phyloP scores from a whole-genome alignment of 2,888 invertebrate genomes.

The Agriopis marginaria region DNA sequence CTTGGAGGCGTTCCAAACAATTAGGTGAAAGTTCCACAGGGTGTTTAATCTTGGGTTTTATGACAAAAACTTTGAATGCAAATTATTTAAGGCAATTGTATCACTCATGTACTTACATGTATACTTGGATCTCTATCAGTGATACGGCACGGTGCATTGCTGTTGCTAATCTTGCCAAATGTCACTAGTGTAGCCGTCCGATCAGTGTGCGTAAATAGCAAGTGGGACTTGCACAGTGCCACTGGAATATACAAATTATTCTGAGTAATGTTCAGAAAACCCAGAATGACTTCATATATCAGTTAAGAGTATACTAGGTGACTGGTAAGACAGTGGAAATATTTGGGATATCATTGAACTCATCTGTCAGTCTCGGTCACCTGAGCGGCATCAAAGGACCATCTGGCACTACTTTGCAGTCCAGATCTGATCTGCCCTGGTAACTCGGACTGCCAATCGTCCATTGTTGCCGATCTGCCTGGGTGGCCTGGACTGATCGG shows the following conservation, averaged over 20 bases:
- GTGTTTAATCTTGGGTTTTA: not conserved
- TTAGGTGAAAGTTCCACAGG: too few relatives aligned
- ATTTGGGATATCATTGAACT: too few relatives aligned
- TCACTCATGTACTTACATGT: slow-evolving; percentile 78
- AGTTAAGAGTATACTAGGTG: too few relatives aligned
- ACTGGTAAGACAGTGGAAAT: too few relatives aligned
- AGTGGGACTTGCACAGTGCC: slow-evolving; percentile 88
- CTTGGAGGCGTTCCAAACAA: too few relatives aligned
- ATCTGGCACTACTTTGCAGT: too few relatives aligned
- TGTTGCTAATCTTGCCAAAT: slow-evolving; percentile 85
- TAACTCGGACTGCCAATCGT: too few relatives aligned
- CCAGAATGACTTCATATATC: not conserved
- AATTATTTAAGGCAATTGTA: not conserved
- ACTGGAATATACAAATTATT: slow-evolving; percentile 78
- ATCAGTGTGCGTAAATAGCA: slow-evolving; percentile 90
- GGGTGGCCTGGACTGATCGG: too few relatives aligned
- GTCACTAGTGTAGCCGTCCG: slow-evolving; percentile 89
- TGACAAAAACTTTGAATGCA: not conserved
- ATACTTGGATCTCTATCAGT: slow-evolving; percentile 89
- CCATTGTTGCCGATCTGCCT: too few relatives aligned
- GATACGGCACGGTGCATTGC: slow-evolving; percentile 85
- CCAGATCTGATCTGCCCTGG: too few relatives aligned
- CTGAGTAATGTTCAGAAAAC: slow-evolving; percentile 1
- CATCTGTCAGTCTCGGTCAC: too few relatives aligned
- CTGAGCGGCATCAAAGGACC: too few relatives aligned